These are phyloP conservation scores for Mungos mungo DNA, from an alignment of 2,113 vertebrate species.

Conservation along the genomic window DNA sequence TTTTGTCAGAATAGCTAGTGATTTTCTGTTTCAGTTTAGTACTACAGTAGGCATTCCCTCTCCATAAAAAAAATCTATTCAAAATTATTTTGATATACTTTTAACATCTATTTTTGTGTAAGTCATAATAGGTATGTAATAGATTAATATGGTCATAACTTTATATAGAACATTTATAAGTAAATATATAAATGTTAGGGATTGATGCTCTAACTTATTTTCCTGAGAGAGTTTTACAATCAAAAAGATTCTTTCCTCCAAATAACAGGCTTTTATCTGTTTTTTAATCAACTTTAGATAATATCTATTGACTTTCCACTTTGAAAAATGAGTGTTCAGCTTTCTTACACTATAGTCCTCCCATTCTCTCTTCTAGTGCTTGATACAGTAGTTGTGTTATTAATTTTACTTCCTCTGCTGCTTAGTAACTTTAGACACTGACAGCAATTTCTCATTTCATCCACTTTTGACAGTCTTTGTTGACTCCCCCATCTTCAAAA, in stretches of 20 bases:
- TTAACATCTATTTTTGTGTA: neutral
- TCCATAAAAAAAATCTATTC: neutral
- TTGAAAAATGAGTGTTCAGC: slow-evolving; percentile 22
- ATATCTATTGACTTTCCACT: neutral
- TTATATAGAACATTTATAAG: slow-evolving; percentile 17
- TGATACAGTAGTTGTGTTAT: neutral
- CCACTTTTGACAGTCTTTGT: neutral
- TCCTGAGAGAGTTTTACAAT: neutral
- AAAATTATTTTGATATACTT: slow-evolving; percentile 5
- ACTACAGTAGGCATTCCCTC: neutral
- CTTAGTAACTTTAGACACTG: neutral
- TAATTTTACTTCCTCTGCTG: slow-evolving; percentile 22
- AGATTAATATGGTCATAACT: neutral
- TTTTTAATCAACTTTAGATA: slow-evolving; percentile 24
- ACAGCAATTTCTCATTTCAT: neutral
- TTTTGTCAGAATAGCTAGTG: slow-evolving; percentile 36
- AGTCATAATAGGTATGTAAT: neutral
- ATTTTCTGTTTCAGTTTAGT: slow-evolving; percentile 28
- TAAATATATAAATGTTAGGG: neutral
- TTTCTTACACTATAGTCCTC: neutral
- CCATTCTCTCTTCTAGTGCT: slow-evolving; percentile 1
- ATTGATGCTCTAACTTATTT: slow-evolving; percentile 38
- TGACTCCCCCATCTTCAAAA: neutral
- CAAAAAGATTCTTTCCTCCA: slow-evolving; percentile 8
- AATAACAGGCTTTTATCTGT: slow-evolving; percentile 1